Evolutionary conservation across 2,888 invertebrate genomes (phyloP).

Genomic region (Athalia cordata): DNA sequence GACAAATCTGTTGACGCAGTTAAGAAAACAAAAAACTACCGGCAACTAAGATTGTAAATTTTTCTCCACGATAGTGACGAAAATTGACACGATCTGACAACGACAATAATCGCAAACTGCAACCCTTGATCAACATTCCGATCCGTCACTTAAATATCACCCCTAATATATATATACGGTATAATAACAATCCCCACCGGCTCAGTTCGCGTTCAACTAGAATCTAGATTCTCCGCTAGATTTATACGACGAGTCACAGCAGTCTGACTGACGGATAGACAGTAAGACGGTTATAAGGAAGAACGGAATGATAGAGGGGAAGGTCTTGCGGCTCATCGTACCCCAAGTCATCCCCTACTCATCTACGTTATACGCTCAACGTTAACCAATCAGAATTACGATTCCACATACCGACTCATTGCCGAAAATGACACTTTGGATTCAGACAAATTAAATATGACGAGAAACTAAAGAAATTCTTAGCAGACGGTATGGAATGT

Average conservation of each 20-base stretch:
- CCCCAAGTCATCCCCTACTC: too few species aligned
- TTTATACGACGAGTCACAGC: not conserved
- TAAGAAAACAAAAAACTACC: not conserved
- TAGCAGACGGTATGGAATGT: too few species aligned
- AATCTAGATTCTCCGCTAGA: conserved; percentile 23
- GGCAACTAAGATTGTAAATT: not conserved
- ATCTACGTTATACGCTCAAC: too few species aligned
- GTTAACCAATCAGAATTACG: too few species aligned
- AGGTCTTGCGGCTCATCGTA: not conserved
- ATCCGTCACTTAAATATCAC: conserved; percentile 27
- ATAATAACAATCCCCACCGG: not conserved
- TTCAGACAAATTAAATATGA: too few species aligned
- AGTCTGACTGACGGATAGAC: conserved; percentile 5
- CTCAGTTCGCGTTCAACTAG: not conserved
- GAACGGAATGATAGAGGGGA: not conserved
- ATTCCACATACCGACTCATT: too few species aligned
- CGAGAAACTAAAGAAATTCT: too few species aligned
- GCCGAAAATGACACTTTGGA: too few species aligned
- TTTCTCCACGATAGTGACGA: not conserved
- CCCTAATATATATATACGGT: not conserved
- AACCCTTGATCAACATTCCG: conserved; percentile 25
- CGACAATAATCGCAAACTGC: not conserved
- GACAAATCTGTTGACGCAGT: too few species aligned
- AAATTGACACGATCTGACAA: conserved; percentile 7
- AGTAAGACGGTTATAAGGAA: not conserved